phyloP scores from a whole-genome alignment of 2,113 vertebrate genomes.

The Mionectes macconnelli region DNA sequence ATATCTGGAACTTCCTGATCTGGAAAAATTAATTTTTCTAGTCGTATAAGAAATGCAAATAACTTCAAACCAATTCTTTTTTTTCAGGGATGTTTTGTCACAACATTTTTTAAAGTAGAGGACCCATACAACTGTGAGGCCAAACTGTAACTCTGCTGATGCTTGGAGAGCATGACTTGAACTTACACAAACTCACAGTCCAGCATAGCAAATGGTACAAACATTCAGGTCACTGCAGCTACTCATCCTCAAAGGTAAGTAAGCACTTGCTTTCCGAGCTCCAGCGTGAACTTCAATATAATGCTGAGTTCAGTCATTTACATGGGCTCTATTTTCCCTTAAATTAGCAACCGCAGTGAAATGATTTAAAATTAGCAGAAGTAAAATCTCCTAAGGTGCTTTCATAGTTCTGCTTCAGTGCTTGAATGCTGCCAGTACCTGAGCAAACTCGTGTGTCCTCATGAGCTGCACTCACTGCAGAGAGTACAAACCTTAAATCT shows the following conservation, averaged over 20 bases:
- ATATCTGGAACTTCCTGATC: background rate
- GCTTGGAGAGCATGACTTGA: background rate
- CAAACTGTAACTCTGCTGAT: background rate
- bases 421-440: background rate
- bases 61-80: background rate
- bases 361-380: background rate
- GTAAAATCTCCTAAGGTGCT: background rate
- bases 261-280: background rate
- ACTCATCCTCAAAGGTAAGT: background rate
- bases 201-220: background rate
- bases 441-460: rapidly evolving
- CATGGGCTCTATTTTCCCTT: rapidly evolving
- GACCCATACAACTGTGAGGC: background rate
- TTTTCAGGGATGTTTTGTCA: background rate
- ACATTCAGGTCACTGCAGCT: background rate
- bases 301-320: background rate
- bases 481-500: background rate
- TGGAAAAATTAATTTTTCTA: background rate
- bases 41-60: background rate
- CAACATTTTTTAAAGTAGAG: background rate
- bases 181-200: background rate
- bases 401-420: background rate
- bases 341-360: background rate
- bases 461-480: background rate
- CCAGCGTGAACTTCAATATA: background rate